A percentile compares a stretch with the other conserved stretches of the same genome.
phyloP scores from a whole-genome alignment of 2,797 vertebrate genomes.

The Crenichthys baileyi region DNA sequence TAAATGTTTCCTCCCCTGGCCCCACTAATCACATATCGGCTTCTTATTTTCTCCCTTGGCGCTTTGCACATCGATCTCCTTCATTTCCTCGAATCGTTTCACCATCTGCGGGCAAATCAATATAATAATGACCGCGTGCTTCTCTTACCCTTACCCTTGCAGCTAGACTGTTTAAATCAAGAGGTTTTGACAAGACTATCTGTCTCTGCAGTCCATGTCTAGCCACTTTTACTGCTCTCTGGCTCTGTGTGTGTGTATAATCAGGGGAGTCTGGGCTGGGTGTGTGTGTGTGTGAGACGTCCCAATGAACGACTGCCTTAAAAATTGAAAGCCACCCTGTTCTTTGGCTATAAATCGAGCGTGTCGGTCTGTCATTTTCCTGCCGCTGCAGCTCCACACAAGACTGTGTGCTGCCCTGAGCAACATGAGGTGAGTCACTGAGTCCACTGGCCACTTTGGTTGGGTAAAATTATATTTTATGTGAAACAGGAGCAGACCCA shows the following conservation, averaged over 20 bases:
- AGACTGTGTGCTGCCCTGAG: slow-evolving; percentile 26
- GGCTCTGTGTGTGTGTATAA: slow-evolving; percentile 47
- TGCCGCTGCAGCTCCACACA: slow-evolving; percentile 40
- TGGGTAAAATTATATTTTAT: slow-evolving; percentile 36
- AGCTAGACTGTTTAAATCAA: slow-evolving; percentile 65
- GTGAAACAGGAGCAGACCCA: slow-evolving; percentile 10
- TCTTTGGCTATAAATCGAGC: slow-evolving; percentile 55
- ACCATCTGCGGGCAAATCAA: slow-evolving; percentile 57
- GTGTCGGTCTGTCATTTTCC: slow-evolving; percentile 61
- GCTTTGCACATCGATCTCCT: slow-evolving; percentile 48
- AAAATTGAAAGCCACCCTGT: slow-evolving; percentile 64
- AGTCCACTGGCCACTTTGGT: slow-evolving; percentile 38
- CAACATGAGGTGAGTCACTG: slow-evolving; percentile 47
- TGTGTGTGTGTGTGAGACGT: slow-evolving; percentile 65
- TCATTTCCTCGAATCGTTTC: slow-evolving; percentile 49
- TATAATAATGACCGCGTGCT: slow-evolving; percentile 49
- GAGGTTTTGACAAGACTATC: slow-evolving; percentile 59
- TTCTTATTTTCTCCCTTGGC: slow-evolving; percentile 25
- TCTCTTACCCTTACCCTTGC: slow-evolving; percentile 25
- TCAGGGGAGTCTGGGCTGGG: slow-evolving; percentile 66
- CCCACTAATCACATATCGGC: slow-evolving; percentile 52
- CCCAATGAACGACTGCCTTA: slow-evolving; percentile 57
- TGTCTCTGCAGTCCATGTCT: slow-evolving; percentile 48
- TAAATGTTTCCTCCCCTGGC: slow-evolving; percentile 51
- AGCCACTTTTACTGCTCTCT: slow-evolving; percentile 53